These are phyloP conservation scores for Rhaphigaster nebulosa DNA, from an alignment of 2,888 invertebrate genomes.

Conservation along the genomic window DNA sequence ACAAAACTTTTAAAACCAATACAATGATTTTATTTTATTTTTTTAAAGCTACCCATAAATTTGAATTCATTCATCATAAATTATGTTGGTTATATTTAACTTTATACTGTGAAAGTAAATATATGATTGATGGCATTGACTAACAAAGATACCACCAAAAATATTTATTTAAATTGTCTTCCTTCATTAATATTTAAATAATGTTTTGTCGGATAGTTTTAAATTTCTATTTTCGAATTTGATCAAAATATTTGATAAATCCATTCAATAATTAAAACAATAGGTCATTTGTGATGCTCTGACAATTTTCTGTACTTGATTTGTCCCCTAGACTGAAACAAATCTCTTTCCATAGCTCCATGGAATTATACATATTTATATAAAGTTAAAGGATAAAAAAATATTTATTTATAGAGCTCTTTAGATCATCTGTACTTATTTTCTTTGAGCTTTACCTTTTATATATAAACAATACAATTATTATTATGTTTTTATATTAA, in stretches of 20 bases:
- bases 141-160: too few relatives aligned
- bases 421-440: background rate
- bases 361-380: background rate
- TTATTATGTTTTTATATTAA: background rate
- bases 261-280: background rate
- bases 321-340: conserved; percentile 14
- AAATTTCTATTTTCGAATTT: background rate
- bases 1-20: background rate
- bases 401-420: background rate
- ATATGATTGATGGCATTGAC: too few relatives aligned
- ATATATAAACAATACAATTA: background rate
- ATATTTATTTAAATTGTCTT: too few relatives aligned
- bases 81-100: background rate
- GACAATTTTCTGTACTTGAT: background rate
- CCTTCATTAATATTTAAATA: too few relatives aligned
- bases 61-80: too few relatives aligned
- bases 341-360: background rate
- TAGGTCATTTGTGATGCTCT: background rate
- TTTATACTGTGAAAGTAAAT: too few relatives aligned
- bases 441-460: background rate
- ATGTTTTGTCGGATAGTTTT: background rate
- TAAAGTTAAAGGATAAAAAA: background rate
- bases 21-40: background rate
- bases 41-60: too few relatives aligned
- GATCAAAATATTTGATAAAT: background rate